Conservation (phyloP, 2,113 vertebrate species). For the Stictonetta naevosa region DNA sequence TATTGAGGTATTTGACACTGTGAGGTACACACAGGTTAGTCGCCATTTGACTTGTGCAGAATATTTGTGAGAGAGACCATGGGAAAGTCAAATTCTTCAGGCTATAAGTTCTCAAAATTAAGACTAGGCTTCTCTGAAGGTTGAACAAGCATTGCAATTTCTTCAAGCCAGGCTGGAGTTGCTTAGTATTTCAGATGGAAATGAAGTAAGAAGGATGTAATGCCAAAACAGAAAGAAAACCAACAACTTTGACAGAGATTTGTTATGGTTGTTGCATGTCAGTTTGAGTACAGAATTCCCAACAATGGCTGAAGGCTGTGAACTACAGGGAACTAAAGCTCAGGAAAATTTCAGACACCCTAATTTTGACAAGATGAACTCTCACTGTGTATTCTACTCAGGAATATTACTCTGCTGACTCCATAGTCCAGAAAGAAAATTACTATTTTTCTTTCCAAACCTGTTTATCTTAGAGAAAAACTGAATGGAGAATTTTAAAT, state of each 20-base stretch:
- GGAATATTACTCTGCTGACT: not conserved
- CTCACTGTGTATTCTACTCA: not conserved
- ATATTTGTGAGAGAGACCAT: not conserved
- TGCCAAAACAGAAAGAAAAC: not conserved
- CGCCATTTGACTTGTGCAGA: not conserved
- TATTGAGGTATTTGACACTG: not conserved
- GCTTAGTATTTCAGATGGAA: not conserved
- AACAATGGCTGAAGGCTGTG: not conserved
- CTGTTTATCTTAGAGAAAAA: not conserved
- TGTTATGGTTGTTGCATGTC: not conserved
- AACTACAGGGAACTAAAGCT: not conserved
- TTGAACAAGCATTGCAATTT: not conserved
- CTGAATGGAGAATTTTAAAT: not conserved
- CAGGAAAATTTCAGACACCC: not conserved
- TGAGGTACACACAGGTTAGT: not conserved
- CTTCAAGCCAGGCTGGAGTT: not conserved
- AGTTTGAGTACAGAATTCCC: not conserved
- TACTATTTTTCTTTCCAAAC: not conserved
- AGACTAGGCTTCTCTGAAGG: not conserved
- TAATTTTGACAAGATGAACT: not conserved
- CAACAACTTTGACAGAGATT: not conserved
- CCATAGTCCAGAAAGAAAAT: not conserved
- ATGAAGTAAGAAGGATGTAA: not conserved
- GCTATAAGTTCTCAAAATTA: not conserved
- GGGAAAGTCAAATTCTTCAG: not conserved